Conservation (phyloP, 1,140 invertebrate genomes). For the Trichoplusia ni region DNA sequence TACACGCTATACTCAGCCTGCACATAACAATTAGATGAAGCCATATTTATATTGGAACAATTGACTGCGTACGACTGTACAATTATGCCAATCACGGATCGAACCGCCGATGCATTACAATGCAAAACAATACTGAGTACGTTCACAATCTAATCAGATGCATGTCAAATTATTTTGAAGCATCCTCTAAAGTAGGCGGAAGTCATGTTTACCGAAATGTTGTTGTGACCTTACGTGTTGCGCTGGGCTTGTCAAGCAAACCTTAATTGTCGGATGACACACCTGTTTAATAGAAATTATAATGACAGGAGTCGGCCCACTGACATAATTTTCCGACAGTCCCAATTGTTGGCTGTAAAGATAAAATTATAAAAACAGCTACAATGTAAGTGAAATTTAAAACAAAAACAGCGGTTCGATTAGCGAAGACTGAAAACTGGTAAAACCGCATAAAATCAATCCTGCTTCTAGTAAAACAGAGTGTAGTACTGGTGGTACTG, state of each 20-base stretch:
- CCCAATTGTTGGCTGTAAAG: background rate
- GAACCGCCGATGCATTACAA: conserved; percentile 41
- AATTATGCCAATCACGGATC: conserved; percentile 59
- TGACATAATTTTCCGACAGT: conserved; percentile 19
- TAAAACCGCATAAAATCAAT: conserved; percentile 13
- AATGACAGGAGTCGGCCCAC: conserved; percentile 15
- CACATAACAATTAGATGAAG: conserved; percentile 43
- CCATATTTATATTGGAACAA: conserved; percentile 43
- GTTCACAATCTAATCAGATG: conserved; percentile 20
- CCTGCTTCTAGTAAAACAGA: background rate
- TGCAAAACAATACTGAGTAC: conserved; percentile 34
- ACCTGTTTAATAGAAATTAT: background rate
- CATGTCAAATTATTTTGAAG: conserved; percentile 17
- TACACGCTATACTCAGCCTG: too few relatives aligned
- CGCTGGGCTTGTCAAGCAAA: background rate
- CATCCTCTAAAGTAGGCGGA: conserved; percentile 15
- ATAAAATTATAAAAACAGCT: background rate
- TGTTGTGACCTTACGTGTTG: too few relatives aligned
- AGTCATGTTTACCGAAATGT: background rate
- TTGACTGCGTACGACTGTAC: conserved; percentile 35
- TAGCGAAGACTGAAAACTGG: background rate
- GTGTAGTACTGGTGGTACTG: too few relatives aligned
- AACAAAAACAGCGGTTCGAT: background rate
- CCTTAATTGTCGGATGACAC: background rate
- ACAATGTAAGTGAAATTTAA: background rate